Base-by-base conservation (phyloP, 1,140 invertebrate species). In the Leptopilina boulardi region DNA sequence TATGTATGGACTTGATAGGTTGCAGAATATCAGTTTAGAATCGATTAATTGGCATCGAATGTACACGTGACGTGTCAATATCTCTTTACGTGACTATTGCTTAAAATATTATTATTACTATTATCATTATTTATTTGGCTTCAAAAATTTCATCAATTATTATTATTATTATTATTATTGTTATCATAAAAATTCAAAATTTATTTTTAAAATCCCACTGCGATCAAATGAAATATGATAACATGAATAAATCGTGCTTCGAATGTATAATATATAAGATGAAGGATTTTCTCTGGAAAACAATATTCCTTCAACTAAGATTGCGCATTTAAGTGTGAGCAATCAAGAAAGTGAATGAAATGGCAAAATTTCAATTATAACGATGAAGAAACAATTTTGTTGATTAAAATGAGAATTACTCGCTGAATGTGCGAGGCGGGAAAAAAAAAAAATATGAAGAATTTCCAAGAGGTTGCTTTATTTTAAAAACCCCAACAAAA, bases 41-140 rank as follows among this genome's bases (percentile, higher is more conserved):
- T 66, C 59, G 59, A 66, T 66, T 66, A 66, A 66, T 66, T 66
- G 59, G 59, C 59, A 30, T 66, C 15, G 0, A 66, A n/a, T 66
- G 59, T 26, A 30, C 59, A 66, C 59, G 59, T 66, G 26, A 30
- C 26, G 21, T 66, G 23, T 30, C 59, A 30, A 66, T n/a, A 66
- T 66, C 26, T 6, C 21, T n/a, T 66, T 34, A 23, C 59, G 26
- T 66, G 59, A 34, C 56, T 26, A 59, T 9, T 11, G 19, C 21
- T 23, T n/a, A 54, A n/a, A n/a, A 13, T 19, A 23, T 13, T 21
- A 56, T 15, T 13, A 38, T 38, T 38, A 38, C 5, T n/a, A n/a
- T n/a, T n/a, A n/a, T n/a, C n/a, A n/a, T n/a, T n/a, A n/a, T n/a
- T n/a, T n/a, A n/a, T n/a, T n/a, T n/a, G n/a, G n/a, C n/a, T n/a